These are phyloP conservation scores for Polypterus senegalus DNA, from an alignment of 2,113 vertebrate species.

Conservation along the genomic window DNA sequence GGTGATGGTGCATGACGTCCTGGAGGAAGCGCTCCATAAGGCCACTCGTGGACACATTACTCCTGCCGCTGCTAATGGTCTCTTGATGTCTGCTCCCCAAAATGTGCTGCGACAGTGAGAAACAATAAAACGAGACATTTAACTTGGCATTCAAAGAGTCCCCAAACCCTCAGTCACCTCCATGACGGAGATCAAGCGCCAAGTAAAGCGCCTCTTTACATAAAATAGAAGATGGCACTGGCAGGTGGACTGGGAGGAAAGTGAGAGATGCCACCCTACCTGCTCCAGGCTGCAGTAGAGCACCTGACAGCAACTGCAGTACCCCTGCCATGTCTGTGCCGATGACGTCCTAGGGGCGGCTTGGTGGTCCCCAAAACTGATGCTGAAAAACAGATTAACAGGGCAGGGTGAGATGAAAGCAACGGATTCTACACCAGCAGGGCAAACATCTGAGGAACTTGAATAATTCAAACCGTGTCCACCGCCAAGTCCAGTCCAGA, in stretches of 20 bases:
- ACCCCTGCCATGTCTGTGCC: slow-evolving; percentile 59
- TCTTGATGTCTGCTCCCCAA: slow-evolving; percentile 67
- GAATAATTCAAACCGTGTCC: too few relatives aligned
- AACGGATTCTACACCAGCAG: too few relatives aligned
- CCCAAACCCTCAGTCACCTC: background rate
- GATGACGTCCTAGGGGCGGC: slow-evolving; percentile 31
- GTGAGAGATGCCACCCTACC: slow-evolving; percentile 39
- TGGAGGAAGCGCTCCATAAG: slow-evolving; percentile 83
- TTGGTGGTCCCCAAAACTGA: slow-evolving; percentile 32
- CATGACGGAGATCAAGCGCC: background rate
- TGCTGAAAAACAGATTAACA: slow-evolving; percentile 16
- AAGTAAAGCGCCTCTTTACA: too few relatives aligned
- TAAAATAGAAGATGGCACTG: too few relatives aligned
- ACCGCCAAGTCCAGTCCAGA: background rate
- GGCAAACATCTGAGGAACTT: too few relatives aligned
- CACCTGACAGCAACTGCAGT: slow-evolving; percentile 78
- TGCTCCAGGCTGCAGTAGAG: slow-evolving; percentile 72
- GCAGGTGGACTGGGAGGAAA: too few relatives aligned
- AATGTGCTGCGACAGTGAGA: slow-evolving; percentile 57
- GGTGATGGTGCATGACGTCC: slow-evolving; percentile 77
- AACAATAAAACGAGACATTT: background rate
- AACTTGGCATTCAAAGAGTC: background rate
- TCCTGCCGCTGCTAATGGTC: slow-evolving; percentile 47
- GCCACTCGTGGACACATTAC: slow-evolving; percentile 33
- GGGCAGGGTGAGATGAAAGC: background rate